Evolutionary conservation across 2,113 vertebrate genomes (phyloP).

Genomic region (Sigmodon hispidus): DNA sequence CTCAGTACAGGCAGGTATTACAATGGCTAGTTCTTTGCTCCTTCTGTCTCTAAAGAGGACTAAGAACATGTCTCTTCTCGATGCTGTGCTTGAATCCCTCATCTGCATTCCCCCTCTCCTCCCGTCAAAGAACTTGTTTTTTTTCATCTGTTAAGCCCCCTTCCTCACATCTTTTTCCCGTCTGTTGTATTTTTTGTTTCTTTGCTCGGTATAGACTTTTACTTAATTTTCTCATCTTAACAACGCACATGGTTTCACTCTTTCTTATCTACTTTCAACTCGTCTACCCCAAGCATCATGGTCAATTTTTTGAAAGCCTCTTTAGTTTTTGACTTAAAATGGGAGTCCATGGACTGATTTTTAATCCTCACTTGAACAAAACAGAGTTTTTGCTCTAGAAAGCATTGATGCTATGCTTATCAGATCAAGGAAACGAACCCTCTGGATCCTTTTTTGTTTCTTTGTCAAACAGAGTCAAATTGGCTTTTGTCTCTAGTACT

Average conservation of each 20-base stretch:
- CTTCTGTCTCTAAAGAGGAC: not conserved
- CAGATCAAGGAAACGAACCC: not conserved
- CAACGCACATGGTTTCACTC: not conserved
- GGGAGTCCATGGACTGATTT: not conserved
- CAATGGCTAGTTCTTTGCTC: not conserved
- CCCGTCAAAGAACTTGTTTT: not conserved
- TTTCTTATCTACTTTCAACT: not conserved
- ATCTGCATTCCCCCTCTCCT: not conserved
- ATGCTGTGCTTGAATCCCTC: not conserved
- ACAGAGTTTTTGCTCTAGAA: not conserved
- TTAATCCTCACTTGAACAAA: not conserved
- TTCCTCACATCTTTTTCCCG: not conserved
- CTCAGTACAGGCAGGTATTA: no score
- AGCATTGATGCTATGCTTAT: not conserved
- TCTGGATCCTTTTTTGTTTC: not conserved
- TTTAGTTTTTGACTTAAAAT: not conserved
- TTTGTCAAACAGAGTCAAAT: not conserved
- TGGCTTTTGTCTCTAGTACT: conserved; percentile 3
- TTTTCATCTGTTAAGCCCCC: not conserved
- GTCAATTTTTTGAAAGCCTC: not conserved
- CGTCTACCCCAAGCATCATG: not conserved
- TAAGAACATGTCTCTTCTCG: not conserved
- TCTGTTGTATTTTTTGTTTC: not conserved
- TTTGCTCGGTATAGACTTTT: not conserved
- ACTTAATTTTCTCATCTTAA: not conserved